Base-by-base conservation (phyloP, 2,888 invertebrate species). In the Mesoligia furuncula region DNA sequence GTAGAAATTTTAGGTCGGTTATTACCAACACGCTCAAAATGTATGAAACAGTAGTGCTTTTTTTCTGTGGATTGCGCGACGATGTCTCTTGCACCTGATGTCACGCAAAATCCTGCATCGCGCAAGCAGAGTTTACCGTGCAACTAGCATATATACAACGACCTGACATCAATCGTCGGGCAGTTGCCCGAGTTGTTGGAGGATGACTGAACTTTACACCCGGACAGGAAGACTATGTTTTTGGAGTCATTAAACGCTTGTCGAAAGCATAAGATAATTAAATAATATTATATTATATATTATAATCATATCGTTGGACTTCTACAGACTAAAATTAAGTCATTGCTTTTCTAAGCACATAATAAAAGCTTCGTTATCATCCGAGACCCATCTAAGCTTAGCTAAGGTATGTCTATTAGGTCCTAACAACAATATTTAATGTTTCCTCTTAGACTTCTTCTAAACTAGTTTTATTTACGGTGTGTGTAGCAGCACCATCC, bases 401-500 rank as follows among this genome's bases (percentile, higher is more conserved):
- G 31, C 31, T 45, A 13, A 45, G 45, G 0, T 51, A 15, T 31
- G 24, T 48, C 20, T 31, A 48, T 2, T 20, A 27, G 20, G 6
- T 66, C 31, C 5, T 24, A 31, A 6, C 2, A 15, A 27, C 0
- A 66, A 42, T 17, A 27, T 27, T 42, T 20, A 24, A 24, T 24
- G 36, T 36, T 62, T 36, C 9, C 24, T 24, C 24, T 36, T 11
- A 36, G 36, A 24, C 0, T 24, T 24, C 24, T 36, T 11, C 5
- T 24, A 20, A 62, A 62, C 11, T 31, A 57, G 6, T 8, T 75
- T 20, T n/a, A 36, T 57, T n/a, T 57, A 31, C 45, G 6, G 6
- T 76, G 4, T 45, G 1, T 51, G 59, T 69, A 36, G 6, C 65
- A 82, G 59, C 48, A 24, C 45, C 27, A 20, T 24, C 68, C 51